Base-by-base conservation (phyloP, 2,888 invertebrate genomes). In the Tenthredo livida region DNA sequence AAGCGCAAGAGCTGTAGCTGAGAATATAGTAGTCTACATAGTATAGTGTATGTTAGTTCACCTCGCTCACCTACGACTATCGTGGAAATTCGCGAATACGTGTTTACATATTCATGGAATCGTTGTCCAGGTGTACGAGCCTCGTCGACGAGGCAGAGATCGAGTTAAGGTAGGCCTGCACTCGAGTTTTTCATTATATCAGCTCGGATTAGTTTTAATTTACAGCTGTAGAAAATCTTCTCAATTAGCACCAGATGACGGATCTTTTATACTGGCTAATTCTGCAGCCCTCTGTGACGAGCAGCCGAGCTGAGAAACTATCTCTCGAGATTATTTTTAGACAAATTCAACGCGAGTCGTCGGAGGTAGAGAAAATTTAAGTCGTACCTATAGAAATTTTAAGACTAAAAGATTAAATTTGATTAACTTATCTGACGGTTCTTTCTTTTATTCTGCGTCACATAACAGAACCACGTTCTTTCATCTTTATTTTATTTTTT, bases 141-240 rank as follows among this genome's bases (percentile, higher is more conserved):
- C 47, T 83, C 50, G 72, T 58, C 5, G 82, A 67, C 12, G 82
- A 85, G 25, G 47, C 85, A 21, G 85, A 85, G 17, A 67, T 72
- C 50, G 85, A 85, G 21, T 85, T 82, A 83, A 85, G 85, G 85
- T 85, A 85, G 67, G 70, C 25, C 58, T 21, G 3, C n/a, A 17
- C 47, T 54, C n/a, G 3, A 25, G 25, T 0, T 61, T 61, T 25
- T 4, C 25, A 25, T 25, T 2, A 61, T 12, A 61, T 10, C 21
- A 21, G 58, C 61, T 10, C 40, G 12, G 40, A 72, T 40, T 40
- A 40, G 72, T 6, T 21, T 0, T 43, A 73, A 21, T n/a, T 43
- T 2, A n/a, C 4, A 29, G 29, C n/a, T 43, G 15, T n/a, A 25
- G 43, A 33, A 9, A 37, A 37, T 37, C 1, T 70, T 70, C 33